phyloP scores from a whole-genome alignment of 2,888 invertebrate genomes.

The Agrotis exclamationis region DNA sequence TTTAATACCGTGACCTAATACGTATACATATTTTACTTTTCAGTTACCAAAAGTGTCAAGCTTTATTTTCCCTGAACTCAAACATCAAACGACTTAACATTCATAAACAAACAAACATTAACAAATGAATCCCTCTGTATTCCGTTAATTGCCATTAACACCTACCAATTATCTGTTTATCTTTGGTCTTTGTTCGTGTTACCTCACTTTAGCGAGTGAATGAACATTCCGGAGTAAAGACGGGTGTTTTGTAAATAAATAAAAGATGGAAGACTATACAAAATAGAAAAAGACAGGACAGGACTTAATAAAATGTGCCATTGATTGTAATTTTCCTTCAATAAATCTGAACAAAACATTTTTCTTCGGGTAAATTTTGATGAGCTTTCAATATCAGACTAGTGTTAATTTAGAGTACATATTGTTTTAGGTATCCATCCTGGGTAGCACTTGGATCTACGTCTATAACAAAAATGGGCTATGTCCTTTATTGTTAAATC shows the following conservation, averaged over 20 bases:
- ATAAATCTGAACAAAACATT: too few species aligned
- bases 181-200: constrained; percentile 23
- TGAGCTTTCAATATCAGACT: too few species aligned
- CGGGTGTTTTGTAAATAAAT: constrained; percentile 19
- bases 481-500: constrained; percentile 2
- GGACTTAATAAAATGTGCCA: too few species aligned
- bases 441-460: too few species aligned
- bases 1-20: too few species aligned
- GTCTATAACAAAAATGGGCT: too few species aligned
- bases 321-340: too few species aligned
- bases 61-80: background rate
- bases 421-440: too few species aligned
- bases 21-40: too few species aligned
- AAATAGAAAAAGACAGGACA: too few species aligned
- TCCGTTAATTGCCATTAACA: constrained; percentile 47
- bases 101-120: constrained; percentile 31
- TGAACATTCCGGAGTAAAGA: constrained; percentile 14
- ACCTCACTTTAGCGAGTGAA: background rate
- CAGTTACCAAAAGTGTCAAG: constrained; percentile 11
- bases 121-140: constrained; percentile 30
- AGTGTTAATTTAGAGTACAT: too few species aligned
- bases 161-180: constrained; percentile 44
- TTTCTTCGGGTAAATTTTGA: too few species aligned
- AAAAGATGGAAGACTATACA: background rate
- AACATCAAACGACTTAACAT: constrained; percentile 14